phyloP scores from a whole-genome alignment of 2,888 invertebrate species.

The Hipparchia semele region DNA sequence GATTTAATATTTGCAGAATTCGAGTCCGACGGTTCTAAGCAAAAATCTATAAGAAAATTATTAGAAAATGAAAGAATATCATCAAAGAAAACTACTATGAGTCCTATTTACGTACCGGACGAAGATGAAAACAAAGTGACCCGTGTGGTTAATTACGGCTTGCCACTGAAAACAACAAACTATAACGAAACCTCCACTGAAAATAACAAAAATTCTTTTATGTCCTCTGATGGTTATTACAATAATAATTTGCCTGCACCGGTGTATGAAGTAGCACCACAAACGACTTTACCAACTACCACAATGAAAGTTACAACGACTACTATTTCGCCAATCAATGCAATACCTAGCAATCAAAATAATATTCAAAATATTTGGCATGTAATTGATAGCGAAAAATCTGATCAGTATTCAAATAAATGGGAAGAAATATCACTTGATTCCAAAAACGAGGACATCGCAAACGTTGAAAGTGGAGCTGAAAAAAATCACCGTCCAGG shows the following conservation, averaged over 20 bases:
- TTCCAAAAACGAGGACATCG: conserved; percentile 42
- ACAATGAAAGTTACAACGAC: conserved; percentile 54
- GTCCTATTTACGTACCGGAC: conserved; percentile 68
- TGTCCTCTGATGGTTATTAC: conserved; percentile 64
- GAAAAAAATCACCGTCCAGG: conserved; percentile 33
- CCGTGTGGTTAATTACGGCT: conserved; percentile 49
- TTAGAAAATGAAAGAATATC: conserved; percentile 64
- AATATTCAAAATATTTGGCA: conserved; percentile 73
- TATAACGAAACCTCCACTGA: conserved; percentile 47
- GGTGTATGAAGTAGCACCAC: conserved; percentile 51
- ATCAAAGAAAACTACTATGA: conserved; percentile 50
- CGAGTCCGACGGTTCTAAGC: conserved; percentile 61
- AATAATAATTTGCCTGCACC: conserved; percentile 54
- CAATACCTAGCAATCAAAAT: background rate
- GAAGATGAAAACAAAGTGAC: conserved; percentile 49
- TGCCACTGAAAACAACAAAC: conserved; percentile 44
- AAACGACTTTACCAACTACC: conserved; percentile 43
- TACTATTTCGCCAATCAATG: conserved; percentile 48
- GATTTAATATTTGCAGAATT: conserved; percentile 79
- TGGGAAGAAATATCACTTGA: conserved; percentile 65
- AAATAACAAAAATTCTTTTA: conserved; percentile 61
- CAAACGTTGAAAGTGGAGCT: conserved; percentile 31
- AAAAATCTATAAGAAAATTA: conserved; percentile 70
- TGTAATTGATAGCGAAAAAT: conserved; percentile 72
- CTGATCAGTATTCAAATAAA: conserved; percentile 56